Base-by-base conservation (phyloP, 2,797 vertebrate species). In the Tamandua tetradactyla region DNA sequence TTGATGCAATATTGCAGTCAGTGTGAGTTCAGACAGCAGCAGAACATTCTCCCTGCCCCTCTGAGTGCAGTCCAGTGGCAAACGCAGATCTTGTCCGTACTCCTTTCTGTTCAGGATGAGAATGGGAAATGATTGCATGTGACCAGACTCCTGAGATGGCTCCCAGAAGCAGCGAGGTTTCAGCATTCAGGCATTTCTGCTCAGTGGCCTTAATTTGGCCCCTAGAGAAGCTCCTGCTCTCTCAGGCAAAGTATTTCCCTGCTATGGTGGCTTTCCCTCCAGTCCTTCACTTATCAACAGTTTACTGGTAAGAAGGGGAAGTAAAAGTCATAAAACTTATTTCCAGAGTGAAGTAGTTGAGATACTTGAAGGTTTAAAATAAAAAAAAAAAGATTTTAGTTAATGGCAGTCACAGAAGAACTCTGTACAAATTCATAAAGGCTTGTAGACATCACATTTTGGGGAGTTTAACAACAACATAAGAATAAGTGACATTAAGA, bases 281-380 rank as follows among this genome's bases (percentile, higher is more conserved):
- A 64, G 66, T 84, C 17, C 22, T 81, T 62, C 47, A 80, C 84
- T 94, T 84, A 87, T 64, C 59, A 91, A 81, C 49, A 84, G 61
- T 75, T 84, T 74, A 71, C 23, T 57, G 64, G 75, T 69, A 68
- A 22, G 30, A 18, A 87, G 18, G 32, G 22, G 64, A 95, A 80
- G 87, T 49, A 75, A 68, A 94, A 94, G n/a, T 52, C 47, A 57
- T 57, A 35, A 94, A 80, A 87, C 83, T 62, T 52, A 37, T 68
- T 79, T 88, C 30, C 22, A 59, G 23, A 71, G 5, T 49, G 23
- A 84, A 74, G 11, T 22, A n/a, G 15, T 13, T 52, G 52, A 69
- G 68, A 76, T 37, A 71, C 18, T 42, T 88, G 27, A 42, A 66
- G 2, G 5, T 49, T 57, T 93, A 22, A 10, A 23, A 17, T 27